phyloP scores from a whole-genome alignment of 2,888 invertebrate species.

The Scrobipalpa costella region DNA sequence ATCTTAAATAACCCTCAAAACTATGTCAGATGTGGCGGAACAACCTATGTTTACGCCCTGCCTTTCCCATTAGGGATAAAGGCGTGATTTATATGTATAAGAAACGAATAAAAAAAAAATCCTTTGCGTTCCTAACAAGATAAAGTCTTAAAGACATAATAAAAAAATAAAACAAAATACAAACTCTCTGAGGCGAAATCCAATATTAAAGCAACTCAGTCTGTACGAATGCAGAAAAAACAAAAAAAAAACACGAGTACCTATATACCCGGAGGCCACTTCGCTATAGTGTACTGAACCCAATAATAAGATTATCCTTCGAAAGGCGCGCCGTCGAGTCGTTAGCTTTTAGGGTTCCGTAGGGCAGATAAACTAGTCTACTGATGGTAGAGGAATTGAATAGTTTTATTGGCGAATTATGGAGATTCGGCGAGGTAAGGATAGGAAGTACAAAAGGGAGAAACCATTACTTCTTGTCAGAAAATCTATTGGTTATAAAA shows the following conservation, averaged over 20 bases:
- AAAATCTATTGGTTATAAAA: no score
- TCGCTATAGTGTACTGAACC: slow-evolving; percentile 15
- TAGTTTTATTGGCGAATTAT: background rate
- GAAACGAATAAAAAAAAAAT: no score
- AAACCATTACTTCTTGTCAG: no score
- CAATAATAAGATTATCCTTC: slow-evolving; percentile 28
- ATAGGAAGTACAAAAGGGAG: no score
- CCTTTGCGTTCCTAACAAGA: no score
- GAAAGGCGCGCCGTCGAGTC: slow-evolving; percentile 21
- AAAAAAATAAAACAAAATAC: background rate
- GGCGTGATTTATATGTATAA: no score
- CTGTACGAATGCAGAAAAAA: background rate
- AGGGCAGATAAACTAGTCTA: background rate
- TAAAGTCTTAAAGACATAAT: no score
- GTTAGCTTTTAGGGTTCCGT: slow-evolving; percentile 23
- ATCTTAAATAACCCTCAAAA: no score
- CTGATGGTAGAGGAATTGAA: background rate
- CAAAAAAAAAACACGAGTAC: background rate
- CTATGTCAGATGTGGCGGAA: no score
- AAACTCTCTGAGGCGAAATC: background rate
- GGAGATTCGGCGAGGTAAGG: background rate
- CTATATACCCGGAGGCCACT: background rate
- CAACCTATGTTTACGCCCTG: no score
- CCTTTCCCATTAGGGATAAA: no score
- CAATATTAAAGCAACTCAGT: background rate